Evolutionary conservation across 2,113 vertebrate genomes (phyloP).

Genomic region (Paradisaea rubra): DNA sequence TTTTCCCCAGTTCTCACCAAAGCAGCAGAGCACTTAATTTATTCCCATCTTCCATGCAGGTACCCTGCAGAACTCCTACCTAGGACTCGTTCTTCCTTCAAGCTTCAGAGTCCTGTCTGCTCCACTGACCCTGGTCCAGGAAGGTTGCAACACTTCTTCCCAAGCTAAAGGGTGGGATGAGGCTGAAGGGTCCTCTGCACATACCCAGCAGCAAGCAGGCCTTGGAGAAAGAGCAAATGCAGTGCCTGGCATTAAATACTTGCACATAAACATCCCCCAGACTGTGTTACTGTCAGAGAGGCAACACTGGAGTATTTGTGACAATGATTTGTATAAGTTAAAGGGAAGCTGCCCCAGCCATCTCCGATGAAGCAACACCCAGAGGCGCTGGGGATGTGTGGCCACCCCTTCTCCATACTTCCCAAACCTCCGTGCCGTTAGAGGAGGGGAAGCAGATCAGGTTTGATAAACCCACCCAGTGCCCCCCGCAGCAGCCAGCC

Average conservation of each 20-base stretch:
- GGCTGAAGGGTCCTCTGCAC: not conserved
- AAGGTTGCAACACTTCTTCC: not conserved
- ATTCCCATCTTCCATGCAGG: not conserved
- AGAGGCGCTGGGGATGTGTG: not conserved
- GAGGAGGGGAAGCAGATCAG: not conserved
- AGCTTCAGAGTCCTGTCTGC: not conserved
- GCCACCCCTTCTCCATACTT: not conserved
- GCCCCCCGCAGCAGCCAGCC: not conserved
- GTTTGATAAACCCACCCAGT: not conserved
- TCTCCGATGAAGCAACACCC: not conserved
- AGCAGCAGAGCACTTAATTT: not conserved
- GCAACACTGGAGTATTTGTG: accelerated
- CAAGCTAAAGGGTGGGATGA: not conserved
- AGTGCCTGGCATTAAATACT: accelerated
- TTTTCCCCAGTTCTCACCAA: not conserved
- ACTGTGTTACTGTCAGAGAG: not conserved
- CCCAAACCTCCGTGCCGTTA: not conserved
- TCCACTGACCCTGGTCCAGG: not conserved
- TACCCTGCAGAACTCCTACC: not conserved
- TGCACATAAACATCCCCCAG: not conserved
- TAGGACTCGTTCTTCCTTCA: not conserved
- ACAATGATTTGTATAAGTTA: not conserved
- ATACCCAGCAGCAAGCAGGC: not conserved
- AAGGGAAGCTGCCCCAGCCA: not conserved
- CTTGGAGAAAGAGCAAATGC: not conserved